Evolutionary conservation across 1,140 invertebrate genomes (phyloP).

Genomic region (Meteorus sp.): DNA sequence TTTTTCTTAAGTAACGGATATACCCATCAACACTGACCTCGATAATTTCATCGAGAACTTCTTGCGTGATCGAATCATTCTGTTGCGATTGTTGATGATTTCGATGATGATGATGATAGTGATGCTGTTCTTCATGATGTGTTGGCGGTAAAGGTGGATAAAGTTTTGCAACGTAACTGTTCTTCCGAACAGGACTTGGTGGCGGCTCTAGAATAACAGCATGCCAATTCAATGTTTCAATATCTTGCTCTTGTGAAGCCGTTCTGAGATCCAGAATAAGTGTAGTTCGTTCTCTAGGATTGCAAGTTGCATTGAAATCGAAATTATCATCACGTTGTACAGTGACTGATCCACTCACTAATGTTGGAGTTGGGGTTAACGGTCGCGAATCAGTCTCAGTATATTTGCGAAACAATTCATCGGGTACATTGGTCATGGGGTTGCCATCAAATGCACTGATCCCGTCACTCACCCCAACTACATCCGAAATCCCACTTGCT

Average conservation of each 20-base stretch:
- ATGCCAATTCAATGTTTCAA: constrained; percentile 53
- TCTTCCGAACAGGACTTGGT: constrained; percentile 37
- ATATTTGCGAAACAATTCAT: constrained; percentile 68
- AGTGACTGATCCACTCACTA: constrained; percentile 62
- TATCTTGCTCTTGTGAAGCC: constrained; percentile 37
- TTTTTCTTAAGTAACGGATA: too few species aligned
- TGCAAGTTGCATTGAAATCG: constrained; percentile 26
- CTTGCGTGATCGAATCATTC: neutral
- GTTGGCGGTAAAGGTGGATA: too few species aligned
- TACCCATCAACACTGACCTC: constrained; percentile 36
- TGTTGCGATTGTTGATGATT: constrained; percentile 3
- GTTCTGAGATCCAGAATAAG: constrained; percentile 55
- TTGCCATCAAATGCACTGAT: constrained; percentile 20
- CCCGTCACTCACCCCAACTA: constrained; percentile 20
- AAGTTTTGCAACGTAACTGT: too few species aligned
- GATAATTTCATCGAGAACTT: constrained; percentile 32
- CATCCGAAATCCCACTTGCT: constrained; percentile 31
- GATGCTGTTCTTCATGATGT: too few species aligned
- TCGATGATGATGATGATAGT: constrained; percentile 27
- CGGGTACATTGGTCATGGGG: constrained; percentile 55
- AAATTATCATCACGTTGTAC: constrained; percentile 22
- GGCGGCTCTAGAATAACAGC: constrained; percentile 48
- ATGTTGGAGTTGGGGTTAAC: constrained; percentile 71
- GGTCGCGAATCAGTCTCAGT: constrained; percentile 79
- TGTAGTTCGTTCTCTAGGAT: constrained; percentile 43